Conservation (phyloP, 2,113 vertebrate genomes). For the Odobenus rosmarus region DNA sequence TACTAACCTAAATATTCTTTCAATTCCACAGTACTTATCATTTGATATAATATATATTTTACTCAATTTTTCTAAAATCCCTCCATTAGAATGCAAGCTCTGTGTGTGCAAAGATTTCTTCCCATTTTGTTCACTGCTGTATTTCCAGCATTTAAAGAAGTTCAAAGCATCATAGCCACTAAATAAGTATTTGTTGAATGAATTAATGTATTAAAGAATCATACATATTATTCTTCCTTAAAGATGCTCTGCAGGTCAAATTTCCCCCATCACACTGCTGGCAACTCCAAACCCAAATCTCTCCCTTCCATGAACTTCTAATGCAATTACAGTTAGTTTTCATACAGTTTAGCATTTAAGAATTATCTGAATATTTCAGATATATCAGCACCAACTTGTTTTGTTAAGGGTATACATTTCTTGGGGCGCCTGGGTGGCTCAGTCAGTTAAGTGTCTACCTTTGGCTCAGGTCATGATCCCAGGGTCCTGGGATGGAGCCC, state of each 20-base stretch:
- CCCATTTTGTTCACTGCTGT: not conserved
- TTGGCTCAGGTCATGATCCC: not conserved
- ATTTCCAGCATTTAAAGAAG: not conserved
- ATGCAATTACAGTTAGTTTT: not conserved
- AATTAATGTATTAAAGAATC: not conserved
- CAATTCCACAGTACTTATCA: not conserved
- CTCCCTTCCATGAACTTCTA: not conserved
- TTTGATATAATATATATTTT: not conserved
- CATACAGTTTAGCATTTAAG: not conserved
- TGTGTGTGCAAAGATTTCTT: not conserved
- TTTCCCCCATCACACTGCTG: not conserved
- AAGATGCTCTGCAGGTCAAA: not conserved
- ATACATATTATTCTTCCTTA: conserved; percentile 32
- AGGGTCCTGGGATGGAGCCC: not conserved
- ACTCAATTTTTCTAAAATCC: not conserved
- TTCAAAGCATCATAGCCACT: not conserved
- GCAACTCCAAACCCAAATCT: not conserved
- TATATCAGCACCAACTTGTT: not conserved
- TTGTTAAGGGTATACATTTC: not conserved
- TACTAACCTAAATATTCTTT: not conserved
- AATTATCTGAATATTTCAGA: conserved; percentile 3
- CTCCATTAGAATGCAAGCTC: not conserved
- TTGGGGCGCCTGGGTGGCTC: not conserved
- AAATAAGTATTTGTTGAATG: not conserved
- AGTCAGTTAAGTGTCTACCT: not conserved